Evolutionary conservation across 2,113 vertebrate species (phyloP), one percentile per base, ranked within the genome.

Genomic region (Diadophis punctatus): DNA sequence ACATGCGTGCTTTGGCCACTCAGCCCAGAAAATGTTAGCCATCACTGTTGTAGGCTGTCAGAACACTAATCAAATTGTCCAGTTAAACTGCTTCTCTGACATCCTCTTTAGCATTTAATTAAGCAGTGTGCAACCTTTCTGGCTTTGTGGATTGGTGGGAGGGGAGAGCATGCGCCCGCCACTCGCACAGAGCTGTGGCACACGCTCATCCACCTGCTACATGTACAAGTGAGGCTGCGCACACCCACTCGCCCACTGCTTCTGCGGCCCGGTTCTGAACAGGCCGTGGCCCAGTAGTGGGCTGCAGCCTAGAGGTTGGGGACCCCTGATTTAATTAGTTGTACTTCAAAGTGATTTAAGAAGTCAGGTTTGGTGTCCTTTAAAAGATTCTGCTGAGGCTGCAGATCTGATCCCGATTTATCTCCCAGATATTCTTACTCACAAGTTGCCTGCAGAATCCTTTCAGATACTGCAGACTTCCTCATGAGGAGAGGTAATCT

Each of bases 171-270:
- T 30, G 10, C 27, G 12, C 27, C 1, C 10, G 1, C 1, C 60
- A 30, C 3, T 63, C 11, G 1, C 27, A 30, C 4, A 27, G 10
- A 63, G 10, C 60, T 63, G 60, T 14, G 56, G 60, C 60, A 63
- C 4, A 63, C 0, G 11, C 27, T n/a, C 3, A 4, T 4, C 27
- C 4, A n/a, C 1, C 60, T 0, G 1, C 4, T 63, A 27, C 27
- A 63, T 0, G 3, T n/a, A 30, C 60, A 63, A 63, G 27, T 63
- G 27, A 63, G 11, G 3, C 27, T 14, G 27, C 3, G 0, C 9
- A n/a, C 11, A 63, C 1, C 3, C 11, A 63, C 27, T n/a, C 1
- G 1, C 27, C 27, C 3, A 1, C 27, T 14, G 10, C 60, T 63
- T 63, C 27, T 11, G 1, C 0, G 4, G 27, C 60, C 11, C 27